Conservation (phyloP, 2,888 invertebrate genomes). For the Gymnoscelis rufifasciata region DNA sequence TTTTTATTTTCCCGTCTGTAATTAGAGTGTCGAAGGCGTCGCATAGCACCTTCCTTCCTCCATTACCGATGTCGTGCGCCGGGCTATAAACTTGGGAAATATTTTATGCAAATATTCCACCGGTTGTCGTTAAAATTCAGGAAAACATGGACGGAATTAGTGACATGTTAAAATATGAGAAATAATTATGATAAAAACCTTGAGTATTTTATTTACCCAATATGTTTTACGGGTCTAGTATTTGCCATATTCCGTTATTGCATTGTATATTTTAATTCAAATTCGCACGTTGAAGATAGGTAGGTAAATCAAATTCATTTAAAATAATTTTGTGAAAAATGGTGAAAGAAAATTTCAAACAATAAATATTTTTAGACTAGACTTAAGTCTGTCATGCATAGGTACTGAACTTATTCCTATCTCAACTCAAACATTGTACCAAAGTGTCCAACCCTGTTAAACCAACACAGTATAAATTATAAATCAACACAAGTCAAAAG, state of each 20-base stretch:
- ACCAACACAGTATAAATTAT: not conserved
- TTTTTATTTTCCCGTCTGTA: constrained; percentile 57
- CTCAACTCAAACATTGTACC: not conserved
- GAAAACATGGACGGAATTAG: constrained; percentile 18
- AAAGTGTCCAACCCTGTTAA: not conserved
- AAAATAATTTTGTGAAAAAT: too few species aligned
- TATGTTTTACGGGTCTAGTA: not conserved
- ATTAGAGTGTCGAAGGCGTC: constrained; percentile 67
- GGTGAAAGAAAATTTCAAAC: not conserved
- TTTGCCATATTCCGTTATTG: too few species aligned
- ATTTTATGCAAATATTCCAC: constrained; percentile 55
- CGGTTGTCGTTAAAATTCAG: constrained; percentile 20
- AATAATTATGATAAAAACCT: too few species aligned
- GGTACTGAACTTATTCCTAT: not conserved
- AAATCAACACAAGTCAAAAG: constrained; percentile 11
- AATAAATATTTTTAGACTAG: too few species aligned
- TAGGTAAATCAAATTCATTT: too few species aligned
- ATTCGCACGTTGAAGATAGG: too few species aligned
- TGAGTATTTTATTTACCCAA: not conserved
- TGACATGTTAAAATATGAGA: not conserved
- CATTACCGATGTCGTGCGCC: constrained; percentile 70
- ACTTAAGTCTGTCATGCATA: too few species aligned
- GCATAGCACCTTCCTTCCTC: constrained; percentile 45
- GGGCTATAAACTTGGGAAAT: constrained; percentile 57
- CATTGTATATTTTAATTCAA: too few species aligned